Evolutionary conservation across 2,888 invertebrate species (phyloP).

Genomic region (Monochamus alternatus): DNA sequence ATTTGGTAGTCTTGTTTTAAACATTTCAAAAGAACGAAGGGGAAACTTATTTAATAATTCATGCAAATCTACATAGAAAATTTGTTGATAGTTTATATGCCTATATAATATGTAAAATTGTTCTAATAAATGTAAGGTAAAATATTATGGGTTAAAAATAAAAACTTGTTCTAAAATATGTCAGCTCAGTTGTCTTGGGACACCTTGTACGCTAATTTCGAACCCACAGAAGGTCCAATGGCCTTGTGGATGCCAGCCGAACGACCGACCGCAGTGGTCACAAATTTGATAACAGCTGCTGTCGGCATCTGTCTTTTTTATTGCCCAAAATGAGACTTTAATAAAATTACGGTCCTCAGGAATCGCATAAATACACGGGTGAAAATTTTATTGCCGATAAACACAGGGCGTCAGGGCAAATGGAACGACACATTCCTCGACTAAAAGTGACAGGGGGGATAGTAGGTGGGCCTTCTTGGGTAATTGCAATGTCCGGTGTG

Average conservation of each 20-base stretch:
- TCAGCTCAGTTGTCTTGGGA: background rate
- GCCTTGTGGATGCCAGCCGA: conserved; percentile 41
- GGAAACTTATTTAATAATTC: too few species aligned
- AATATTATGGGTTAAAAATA: too few species aligned
- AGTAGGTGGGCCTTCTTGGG: background rate
- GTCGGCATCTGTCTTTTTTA: conserved; percentile 33
- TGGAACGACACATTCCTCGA: conserved; percentile 24
- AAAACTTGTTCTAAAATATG: too few species aligned
- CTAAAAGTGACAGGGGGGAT: conserved; percentile 6
- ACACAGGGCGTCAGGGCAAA: conserved; percentile 24
- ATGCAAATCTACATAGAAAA: too few species aligned
- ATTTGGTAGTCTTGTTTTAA: too few species aligned
- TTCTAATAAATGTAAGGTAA: too few species aligned
- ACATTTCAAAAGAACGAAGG: too few species aligned
- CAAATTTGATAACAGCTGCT: conserved; percentile 47
- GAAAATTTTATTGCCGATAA: conserved; percentile 29
- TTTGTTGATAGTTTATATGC: too few species aligned
- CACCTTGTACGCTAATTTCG: conserved; percentile 20
- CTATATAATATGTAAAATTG: too few species aligned
- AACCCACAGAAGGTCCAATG: conserved; percentile 42
- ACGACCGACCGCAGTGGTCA: conserved; percentile 40
- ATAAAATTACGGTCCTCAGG: conserved; percentile 30
- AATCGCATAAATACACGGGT: conserved; percentile 21
- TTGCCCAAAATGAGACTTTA: conserved; percentile 21
- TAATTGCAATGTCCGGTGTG: background rate